Percentiles rank a stretch among this genome's conserved stretches.
phyloP scores from a whole-genome alignment of 1,140 invertebrate species.

The Cepaea nemoralis region DNA sequence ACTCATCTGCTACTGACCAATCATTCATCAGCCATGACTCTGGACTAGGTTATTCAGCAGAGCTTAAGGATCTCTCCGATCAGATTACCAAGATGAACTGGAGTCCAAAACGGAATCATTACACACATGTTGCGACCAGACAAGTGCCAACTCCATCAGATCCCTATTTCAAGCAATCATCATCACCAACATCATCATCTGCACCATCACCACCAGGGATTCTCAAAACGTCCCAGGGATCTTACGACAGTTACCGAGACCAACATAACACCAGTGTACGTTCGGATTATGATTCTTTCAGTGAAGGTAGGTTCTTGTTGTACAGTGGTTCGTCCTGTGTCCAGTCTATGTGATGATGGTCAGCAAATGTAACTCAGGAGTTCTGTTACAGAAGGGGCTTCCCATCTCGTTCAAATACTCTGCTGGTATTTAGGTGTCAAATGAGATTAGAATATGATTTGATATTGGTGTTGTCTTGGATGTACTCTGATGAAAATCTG shows the following conservation, averaged over 20 bases:
- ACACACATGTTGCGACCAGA: background rate
- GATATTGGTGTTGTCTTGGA: no score
- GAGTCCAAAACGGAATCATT: constrained; percentile 35
- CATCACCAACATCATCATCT: background rate
- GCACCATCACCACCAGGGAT: constrained; percentile 16
- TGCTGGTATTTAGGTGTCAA: no score
- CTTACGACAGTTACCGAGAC: background rate
- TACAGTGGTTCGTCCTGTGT: no score
- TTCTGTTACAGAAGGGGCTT: no score
- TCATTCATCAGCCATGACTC: constrained; percentile 35
- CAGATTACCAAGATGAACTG: constrained; percentile 53
- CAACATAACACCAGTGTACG: background rate
- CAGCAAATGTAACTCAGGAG: no score
- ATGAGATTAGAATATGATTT: no score
- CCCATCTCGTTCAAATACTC: no score
- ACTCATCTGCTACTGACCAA: background rate
- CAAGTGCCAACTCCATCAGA: background rate
- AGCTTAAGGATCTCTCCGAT: constrained; percentile 54
- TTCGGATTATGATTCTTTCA: background rate
- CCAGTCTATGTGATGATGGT: no score
- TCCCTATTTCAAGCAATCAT: background rate
- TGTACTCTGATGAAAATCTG: no score
- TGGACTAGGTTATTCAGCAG: constrained; percentile 50
- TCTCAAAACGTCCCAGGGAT: constrained; percentile 29
- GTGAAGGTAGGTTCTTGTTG: background rate